Base-by-base conservation (phyloP, 53 echinoderm and acorn worm genomes). In the Hippasteria phrygiana region DNA sequence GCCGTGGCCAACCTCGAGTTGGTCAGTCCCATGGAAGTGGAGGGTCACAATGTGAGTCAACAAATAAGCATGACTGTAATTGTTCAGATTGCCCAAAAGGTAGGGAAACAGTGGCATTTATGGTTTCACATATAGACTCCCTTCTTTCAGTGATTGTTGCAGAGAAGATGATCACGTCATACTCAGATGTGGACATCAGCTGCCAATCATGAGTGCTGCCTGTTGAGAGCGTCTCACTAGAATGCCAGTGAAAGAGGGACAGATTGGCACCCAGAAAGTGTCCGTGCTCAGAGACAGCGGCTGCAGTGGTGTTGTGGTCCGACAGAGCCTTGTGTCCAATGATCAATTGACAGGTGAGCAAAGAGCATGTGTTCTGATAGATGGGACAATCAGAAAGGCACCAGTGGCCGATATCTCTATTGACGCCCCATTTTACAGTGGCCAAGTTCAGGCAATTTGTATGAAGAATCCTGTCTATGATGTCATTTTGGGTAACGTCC, bases 401-500 rank as follows among this genome's bases (percentile, higher is more conserved):
- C 87, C 87, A 27, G 87, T 87, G 12, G 87, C 73, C 9, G 24
- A 73, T 4, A 36, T 87, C 28, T 42, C 13, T 13, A 73, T 87
- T 32, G 62, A 70, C 40, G 82, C 90, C n/a, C 90, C 90, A n/a
- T 90, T 89, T 32, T 46, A 76, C 14, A 1, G 40, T 36, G 78
- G 89, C 7, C n/a, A 31, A 24, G 79, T 89, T 24, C 12, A 42
- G 36, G 89, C 89, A 4, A 37, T 89, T 28, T 89, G 89, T 76
- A 70, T 89, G 89, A 27, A 90, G 56, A 81, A 81, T 66, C 89
- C 89, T 16, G 90, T 90, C 17, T 89, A 55, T 78, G 75, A 93
- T 86, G n/a, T 93, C 1, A 78, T 93, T 51, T 26, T 93, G 4
- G 90, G 90, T 0, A 93, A 93, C 34, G 69, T 93, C 72, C 14